Base-by-base conservation (phyloP, 1,140 invertebrate genomes). In the Spodoptera frugiperda region DNA sequence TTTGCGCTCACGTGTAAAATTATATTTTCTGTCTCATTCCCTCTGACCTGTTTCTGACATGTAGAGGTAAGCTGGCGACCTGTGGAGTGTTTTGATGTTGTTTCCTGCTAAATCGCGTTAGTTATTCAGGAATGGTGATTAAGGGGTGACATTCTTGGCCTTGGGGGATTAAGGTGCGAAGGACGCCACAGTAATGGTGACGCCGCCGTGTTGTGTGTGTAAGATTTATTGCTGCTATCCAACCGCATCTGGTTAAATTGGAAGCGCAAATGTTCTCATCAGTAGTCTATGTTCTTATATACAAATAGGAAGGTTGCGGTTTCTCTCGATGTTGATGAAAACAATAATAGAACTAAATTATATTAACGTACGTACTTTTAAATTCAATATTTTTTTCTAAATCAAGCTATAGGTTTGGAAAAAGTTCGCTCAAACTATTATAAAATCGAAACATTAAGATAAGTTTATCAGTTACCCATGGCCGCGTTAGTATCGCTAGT, bases 11-110 rank as follows among this genome's bases (percentile, higher is more conserved):
- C 30, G 46, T 17, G 21, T 72, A 0, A 0, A 5, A n/a, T 49
- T 30, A 49, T 71, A 44, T 48, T 33, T 68, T 17, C 3, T 61
- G 10, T 65, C 51, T 49, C 44, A 57, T 39, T 61, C 25, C 55
- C 19, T 0, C 25, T 78, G 59, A 25, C 61, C 55, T 78, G 59
- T 33, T 21, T 79, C 65, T 77, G 74, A 79, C 68, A 57, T 79
- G 70, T 67, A 14, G 57, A 44, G 44, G 61, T 65, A 14, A 48
- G 61, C 59, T 77, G 57, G 30, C 33, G 75, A 80, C 76, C 78
- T 80, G 78, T 80, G 39, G 75, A 76, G 39, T 68, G 39, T 75
- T 75, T 68, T 39, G 77, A 61, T 53, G 76, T 63, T 49, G 54
- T 63, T 68, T 25, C 30, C 57, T 61, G 14, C 49, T 53, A 48